Base-by-base conservation (phyloP, 2,113 vertebrate species). In the Mesitornis unicolor region DNA sequence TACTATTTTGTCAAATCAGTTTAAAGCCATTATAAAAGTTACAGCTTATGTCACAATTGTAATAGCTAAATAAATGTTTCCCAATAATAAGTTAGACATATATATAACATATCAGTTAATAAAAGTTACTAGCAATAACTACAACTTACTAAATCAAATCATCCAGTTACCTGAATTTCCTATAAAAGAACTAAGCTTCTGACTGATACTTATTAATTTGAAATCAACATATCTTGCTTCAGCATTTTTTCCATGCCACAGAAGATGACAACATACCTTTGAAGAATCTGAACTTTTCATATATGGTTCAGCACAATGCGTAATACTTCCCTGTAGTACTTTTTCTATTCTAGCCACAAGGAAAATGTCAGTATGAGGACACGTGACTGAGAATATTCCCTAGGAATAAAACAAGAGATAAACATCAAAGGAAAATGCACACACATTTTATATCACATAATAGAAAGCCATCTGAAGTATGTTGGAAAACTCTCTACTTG, bases 281-380 rank as follows among this genome's bases (percentile, higher is more conserved):
- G 98, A 98, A 28, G 99, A 99, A 97, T 99, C 99, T 28, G 99
- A 99, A 95, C 98, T 99, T 97, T 98, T 99, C 99, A 99, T 99
- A 95, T 99, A 99, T 0, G 99, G 99, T 65, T 99, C 99, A 29
- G 99, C 99, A 79, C 99, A 99, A 59, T 99, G 99, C 5, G 99
- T 96, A 93, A 99, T 99, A 89, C 99, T 99, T n/a, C 99, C 99
- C 73, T 99, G 99, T 29, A 99, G 98, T 25, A 99, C 98, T 91
- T 99, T 99, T 97, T 99, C 99, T 89, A 99, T 98, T 94, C 99
- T 98, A 89, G 99, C 99, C 97, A 99, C 99, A 6, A 99, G 98
- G 97, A 99, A 99, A 97, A 99, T 99, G 86, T 99, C 99, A 25
- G 99, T 98, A 87, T 99, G 99, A 53, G 99, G 99, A 97, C 99